Conservation (phyloP, 2,888 invertebrate species). For the Proisotoma minuta region DNA sequence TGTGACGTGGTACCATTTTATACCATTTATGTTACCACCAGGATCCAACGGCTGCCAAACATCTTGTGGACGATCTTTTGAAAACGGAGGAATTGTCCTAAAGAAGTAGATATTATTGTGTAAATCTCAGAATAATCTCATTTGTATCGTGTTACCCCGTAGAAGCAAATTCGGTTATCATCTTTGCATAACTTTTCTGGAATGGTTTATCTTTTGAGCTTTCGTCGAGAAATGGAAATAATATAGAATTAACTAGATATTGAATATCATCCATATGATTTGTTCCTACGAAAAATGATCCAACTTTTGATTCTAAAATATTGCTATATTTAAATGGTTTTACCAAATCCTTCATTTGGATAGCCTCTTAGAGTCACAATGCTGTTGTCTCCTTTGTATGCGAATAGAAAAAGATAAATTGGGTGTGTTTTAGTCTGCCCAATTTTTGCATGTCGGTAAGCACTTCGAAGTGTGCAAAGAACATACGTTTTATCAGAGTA, state of each 20-base stretch:
- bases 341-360: conserved; percentile 26
- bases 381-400: conserved; percentile 28
- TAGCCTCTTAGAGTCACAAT: conserved; percentile 31
- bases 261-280: conserved; percentile 40
- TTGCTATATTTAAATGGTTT: not conserved
- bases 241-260: conserved; percentile 23
- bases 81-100: conserved; percentile 29
- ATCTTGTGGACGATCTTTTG: conserved; percentile 9
- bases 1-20: conserved; percentile 27
- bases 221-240: conserved; percentile 22
- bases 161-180: conserved; percentile 23
- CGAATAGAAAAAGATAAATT: conserved; percentile 29
- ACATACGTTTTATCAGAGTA: conserved; percentile 32
- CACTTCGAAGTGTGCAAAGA: conserved; percentile 27
- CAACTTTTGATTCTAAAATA: not conserved
- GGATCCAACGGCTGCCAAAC: conserved; percentile 21
- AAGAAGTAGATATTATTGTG: not conserved
- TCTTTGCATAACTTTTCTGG: conserved; percentile 23
- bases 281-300: not conserved
- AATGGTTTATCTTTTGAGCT: conserved; percentile 22
- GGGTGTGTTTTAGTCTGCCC: conserved; percentile 15
- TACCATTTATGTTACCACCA: conserved; percentile 24
- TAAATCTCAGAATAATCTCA: not conserved
- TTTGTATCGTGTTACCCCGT: conserved; percentile 19
- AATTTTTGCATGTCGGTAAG: conserved; percentile 24